phyloP scores from a whole-genome alignment of 2,888 invertebrate species.

The Ditula angustiorana region DNA sequence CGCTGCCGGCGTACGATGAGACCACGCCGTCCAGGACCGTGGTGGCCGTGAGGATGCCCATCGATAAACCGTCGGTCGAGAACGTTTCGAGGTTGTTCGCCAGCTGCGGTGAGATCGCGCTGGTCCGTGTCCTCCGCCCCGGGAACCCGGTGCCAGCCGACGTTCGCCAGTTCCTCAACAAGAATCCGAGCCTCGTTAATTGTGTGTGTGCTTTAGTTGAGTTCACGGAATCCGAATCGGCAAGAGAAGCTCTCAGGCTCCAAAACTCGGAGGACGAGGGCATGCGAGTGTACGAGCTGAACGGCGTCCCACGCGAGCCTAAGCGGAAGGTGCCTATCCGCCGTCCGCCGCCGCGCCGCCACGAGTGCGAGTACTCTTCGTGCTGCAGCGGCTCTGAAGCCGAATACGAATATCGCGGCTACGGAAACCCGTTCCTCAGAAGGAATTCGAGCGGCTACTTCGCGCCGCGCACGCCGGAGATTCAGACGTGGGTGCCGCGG shows the following conservation, averaged over 20 bases:
- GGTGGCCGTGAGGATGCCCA: conserved; percentile 93
- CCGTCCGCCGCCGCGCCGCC: conserved; percentile 85
- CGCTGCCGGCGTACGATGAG: conserved; percentile 95
- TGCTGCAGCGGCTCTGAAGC: conserved; percentile 82
- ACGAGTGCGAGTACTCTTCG: conserved; percentile 87
- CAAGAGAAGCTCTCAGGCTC: conserved; percentile 91
- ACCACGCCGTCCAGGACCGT: conserved; percentile 96
- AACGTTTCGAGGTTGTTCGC: conserved; percentile 96
- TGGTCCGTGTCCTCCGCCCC: conserved; percentile 94
- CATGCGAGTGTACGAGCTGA: conserved; percentile 92
- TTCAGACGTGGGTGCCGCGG: conserved; percentile 87
- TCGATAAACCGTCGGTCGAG: conserved; percentile 94
- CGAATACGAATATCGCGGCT: conserved; percentile 76
- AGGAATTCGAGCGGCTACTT: conserved; percentile 79
- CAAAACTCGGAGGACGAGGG: conserved; percentile 84
- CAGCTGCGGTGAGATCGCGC: conserved; percentile 94
- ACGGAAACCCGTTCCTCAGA: conserved; percentile 74
- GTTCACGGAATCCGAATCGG: conserved; percentile 94
- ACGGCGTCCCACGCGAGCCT: conserved; percentile 89
- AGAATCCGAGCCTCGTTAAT: conserved; percentile 94
- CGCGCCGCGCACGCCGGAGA: conserved; percentile 80
- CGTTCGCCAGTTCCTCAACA: conserved; percentile 95
- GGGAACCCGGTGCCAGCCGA: conserved; percentile 96
- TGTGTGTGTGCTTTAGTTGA: conserved; percentile 96
- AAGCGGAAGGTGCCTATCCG: conserved; percentile 90